Base-by-base conservation (phyloP, 2,113 vertebrate genomes). In the Tylochromis polylepis region DNA sequence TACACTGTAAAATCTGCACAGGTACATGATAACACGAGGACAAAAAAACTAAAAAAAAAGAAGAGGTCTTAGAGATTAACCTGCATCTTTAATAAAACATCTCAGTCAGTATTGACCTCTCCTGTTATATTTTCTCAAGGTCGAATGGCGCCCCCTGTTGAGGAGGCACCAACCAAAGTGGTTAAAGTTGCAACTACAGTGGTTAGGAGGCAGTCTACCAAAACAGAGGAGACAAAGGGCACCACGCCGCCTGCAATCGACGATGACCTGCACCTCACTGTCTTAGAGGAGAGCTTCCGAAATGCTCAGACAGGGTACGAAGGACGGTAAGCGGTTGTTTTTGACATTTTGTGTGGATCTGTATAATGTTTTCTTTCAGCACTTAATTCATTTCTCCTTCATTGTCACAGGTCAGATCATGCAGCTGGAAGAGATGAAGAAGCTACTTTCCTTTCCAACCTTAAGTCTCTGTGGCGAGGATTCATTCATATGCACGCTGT, bases 1-100 rank as follows among this genome's bases (percentile, higher is more conserved):
- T 99, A 31, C 97, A 99, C 92, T 99, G 99, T 95, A 99, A 99
- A 97, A 99, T 99, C 88, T 99, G 99, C 93, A 99, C 98, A 97
- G 99, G 99, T 99, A 96, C 91, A 36, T 46, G 11, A 4, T 58
- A 12, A 58, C 14, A 29, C 3, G 4, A 60, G 29, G 6, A 36
- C 16, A 22, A 11, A 55, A n/a, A 55, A n/a, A 9, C 2, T 3
- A 49, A 16, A 49, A 27, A 18, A 29, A 65, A 83, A 43, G 36
- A n/a, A 8, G 5, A 4, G 2, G 5, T 41, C 10, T 78, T n/a
- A 24, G 15, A 36, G 11, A 82, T 51, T 11, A 43, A 55, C 3
- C 24, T 34, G 10, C 22, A 2, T 27, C 20, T 79, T 83, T 65
- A 11, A 29, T 24, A 53, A 24, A 65, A 57, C 31, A 58, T 55